Conservation (phyloP, 2,888 invertebrate species). For the Amorpha juglandis region DNA sequence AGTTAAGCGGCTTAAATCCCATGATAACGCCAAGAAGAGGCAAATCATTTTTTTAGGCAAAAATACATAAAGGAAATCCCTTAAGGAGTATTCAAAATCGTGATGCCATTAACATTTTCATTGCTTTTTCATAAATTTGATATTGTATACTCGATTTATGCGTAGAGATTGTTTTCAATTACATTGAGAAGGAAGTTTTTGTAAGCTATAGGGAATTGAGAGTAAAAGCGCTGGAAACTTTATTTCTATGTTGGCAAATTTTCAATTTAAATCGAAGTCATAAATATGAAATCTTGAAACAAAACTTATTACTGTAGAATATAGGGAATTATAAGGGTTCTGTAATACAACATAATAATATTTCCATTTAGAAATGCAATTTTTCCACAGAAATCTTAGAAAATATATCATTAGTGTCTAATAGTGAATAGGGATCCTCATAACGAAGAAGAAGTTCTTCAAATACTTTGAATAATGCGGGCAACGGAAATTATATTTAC, state of each 20-base stretch:
- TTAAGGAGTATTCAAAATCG: slow-evolving; percentile 25
- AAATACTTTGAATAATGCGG: too few relatives aligned
- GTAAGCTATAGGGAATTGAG: background rate
- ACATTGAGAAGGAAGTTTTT: background rate
- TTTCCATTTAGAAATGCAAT: too few relatives aligned
- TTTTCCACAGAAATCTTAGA: too few relatives aligned
- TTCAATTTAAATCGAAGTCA: background rate
- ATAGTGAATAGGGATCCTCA: too few relatives aligned
- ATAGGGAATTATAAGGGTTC: too few relatives aligned
- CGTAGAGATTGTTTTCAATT: background rate
- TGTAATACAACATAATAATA: too few relatives aligned
- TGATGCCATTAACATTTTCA: slow-evolving; percentile 25
- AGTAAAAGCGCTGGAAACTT: background rate
- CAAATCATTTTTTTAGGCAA: slow-evolving; percentile 23
- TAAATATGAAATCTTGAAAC: background rate
- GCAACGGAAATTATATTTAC: too few relatives aligned
- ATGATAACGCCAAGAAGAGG: slow-evolving; percentile 9
- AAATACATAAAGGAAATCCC: slow-evolving; percentile 16
- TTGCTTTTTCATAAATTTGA: slow-evolving; percentile 16
- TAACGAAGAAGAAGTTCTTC: too few relatives aligned
- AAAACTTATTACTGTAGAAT: too few relatives aligned
- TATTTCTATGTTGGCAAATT: background rate
- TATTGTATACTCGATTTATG: background rate
- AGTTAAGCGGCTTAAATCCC: slow-evolving; percentile 26
- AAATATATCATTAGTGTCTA: too few relatives aligned